Evolutionary conservation across 2,888 invertebrate genomes (phyloP), one percentile per base, ranked within the genome.

Genomic region (Latrodectus elegans): DNA sequence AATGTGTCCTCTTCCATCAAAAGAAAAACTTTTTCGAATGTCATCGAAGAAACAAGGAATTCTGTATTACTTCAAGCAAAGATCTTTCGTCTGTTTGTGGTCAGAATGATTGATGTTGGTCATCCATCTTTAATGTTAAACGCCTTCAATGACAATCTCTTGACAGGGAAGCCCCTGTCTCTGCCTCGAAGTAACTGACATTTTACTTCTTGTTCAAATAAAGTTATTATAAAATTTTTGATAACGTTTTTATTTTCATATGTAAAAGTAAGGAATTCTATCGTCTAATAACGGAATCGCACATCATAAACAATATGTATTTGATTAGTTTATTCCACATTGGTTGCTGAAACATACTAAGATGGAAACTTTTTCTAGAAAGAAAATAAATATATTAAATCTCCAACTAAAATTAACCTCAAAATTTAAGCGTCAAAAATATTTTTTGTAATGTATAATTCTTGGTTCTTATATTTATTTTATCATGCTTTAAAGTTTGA

Each of bases 121-220:
- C 76, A 83, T 83, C 83, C 76, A 83, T 83, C 83, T 76, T 76
- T 71, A 76, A 83, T 83, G 83, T 76, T 83, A 83, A 83, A 76
- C 76, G 76, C 71, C 71, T 64, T 51, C 60, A 17, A 76, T 71
- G 76, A 83, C 76, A 71, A 71, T 17, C n/a, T 55, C 26, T 49
- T 15, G 26, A 71, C 17, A 12, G 26, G 15, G n/a, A 4, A 26
- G 70, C 67, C 49, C n/a, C 22, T 38, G 49, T 12, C 15, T 8
- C 55, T 8, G 55, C 60, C 55, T 68, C 6, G 51, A 51, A 64
- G 49, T 64, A 53, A n/a, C 14, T 72, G 49, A 52, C 71, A 64
- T 51, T 38, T 15, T 64, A 72, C 8, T 17, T 38, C 55, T 14
- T 15, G 14, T 49, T 15, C 49, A 38, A n/a, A 51, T 51, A 38